Base-by-base conservation (phyloP, 2,113 vertebrate genomes). In the Tylochromis polylepis region DNA sequence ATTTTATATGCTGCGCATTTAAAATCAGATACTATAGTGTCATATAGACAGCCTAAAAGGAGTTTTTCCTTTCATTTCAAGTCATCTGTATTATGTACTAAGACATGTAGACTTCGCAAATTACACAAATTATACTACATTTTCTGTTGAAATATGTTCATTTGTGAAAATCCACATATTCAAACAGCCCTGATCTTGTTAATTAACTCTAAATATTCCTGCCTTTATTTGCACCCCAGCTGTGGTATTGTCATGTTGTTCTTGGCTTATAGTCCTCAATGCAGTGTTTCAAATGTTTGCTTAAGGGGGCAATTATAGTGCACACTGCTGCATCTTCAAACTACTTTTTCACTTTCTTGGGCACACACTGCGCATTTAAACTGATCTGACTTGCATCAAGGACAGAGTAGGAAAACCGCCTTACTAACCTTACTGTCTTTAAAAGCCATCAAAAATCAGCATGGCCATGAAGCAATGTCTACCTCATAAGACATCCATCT, bases 281-380 rank as follows among this genome's bases (percentile, higher is more conserved):
- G 27, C 72, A 85, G 43, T 27, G 22, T 89, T 85, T 93, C 88
- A 93, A 90, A 93, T 91, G 93, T 94, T 93, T 91, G 93, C 95
- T 94, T 94, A 56, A 94, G 92, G 94, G 91, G 53, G 79, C 93
- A 93, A 95, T 95, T 95, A 95, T 88, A 91, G 57, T 60, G 84
- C 83, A 87, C 82, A 43, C 78, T 81, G 83, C 77, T 92, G 84
- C 80, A 92, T 89, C 81, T 88, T 87, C 65, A 87, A 89, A 92
- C 83, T 88, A 55, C 16, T 60, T 7, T 7, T 84, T 59, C 51
- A 11, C 41, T 81, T 59, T 49, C 43, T 41, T 20, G 27, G 29
- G 36, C 57, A 31, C 14, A 58, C n/a, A 62, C 11, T 85, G 85
- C 9, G 77, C 24, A 82, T 79, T 53, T 82, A 49, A 81, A 90